Conservation (phyloP, 2,797 vertebrate genomes). For the Ctenopoma kingsleyae region DNA sequence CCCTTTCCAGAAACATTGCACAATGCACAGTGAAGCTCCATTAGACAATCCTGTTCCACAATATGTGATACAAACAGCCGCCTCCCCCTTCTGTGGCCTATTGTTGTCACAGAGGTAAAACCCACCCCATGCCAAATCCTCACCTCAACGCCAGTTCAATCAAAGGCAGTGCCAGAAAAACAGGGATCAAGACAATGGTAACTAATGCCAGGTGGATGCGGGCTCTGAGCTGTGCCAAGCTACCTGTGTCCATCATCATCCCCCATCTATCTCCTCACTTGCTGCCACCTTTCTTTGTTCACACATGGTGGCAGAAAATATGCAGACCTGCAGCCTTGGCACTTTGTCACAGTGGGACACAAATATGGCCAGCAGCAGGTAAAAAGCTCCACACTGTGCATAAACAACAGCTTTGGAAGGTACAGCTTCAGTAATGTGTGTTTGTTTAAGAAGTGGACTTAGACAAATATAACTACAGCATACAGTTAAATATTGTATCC, state of each 20-base stretch:
- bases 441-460: conserved; percentile 12
- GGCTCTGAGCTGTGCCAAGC: conserved; percentile 61
- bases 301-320: conserved; percentile 56
- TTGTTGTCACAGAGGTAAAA: conserved; percentile 75
- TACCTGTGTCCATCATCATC: conserved; percentile 71
- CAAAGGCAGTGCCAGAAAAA: conserved; percentile 69
- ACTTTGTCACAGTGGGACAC: conserved; percentile 63
- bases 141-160: conserved; percentile 74
- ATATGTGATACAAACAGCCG: conserved; percentile 55
- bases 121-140: conserved; percentile 68
- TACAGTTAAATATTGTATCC: conserved; percentile 17
- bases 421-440: conserved; percentile 19
- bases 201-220: conserved; percentile 70
- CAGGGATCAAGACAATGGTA: conserved; percentile 67
- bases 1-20: conserved; percentile 62
- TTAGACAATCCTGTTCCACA: conserved; percentile 70
- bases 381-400: conserved; percentile 62
- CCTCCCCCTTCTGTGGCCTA: conserved; percentile 58
- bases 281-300: conserved; percentile 69
- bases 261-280: conserved; percentile 56
- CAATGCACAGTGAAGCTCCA: conserved; percentile 68
- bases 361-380: conserved; percentile 63
- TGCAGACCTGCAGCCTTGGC: conserved; percentile 70
- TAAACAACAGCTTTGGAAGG: conserved; percentile 53
- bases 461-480: conserved; percentile 22